These are phyloP conservation scores for Bolinopsis microptera DNA, from an alignment of 37 sponge, comb jelly and placozoan species.

Conservation along the genomic window DNA sequence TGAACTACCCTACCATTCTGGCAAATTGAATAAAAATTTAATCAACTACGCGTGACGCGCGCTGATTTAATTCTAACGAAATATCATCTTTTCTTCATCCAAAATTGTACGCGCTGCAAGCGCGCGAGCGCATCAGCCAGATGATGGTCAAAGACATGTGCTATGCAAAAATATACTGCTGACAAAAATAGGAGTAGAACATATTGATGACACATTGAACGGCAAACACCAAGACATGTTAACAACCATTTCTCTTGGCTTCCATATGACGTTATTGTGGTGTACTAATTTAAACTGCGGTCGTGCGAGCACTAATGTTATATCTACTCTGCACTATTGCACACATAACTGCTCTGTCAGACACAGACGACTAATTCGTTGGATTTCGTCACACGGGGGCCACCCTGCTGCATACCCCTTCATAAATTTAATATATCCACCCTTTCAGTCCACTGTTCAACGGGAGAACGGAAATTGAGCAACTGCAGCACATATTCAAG, in stretches of 20 bases:
- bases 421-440: neutral
- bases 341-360: too few relatives aligned
- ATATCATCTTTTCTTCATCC: neutral
- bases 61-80: neutral
- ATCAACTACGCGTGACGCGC: neutral
- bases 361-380: too few relatives aligned
- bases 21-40: neutral
- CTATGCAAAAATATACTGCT: neutral
- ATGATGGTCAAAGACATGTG: slow-evolving; percentile 32
- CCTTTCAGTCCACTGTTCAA: slow-evolving; percentile 57
- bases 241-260: neutral
- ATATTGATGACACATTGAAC: neutral
- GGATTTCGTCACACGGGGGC: neutral
- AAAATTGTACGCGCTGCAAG: neutral
- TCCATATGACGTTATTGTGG: neutral
- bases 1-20: neutral
- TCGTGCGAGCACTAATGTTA: neutral
- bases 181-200: neutral
- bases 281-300: neutral
- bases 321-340: too few relatives aligned
- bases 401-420: neutral
- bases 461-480: slow-evolving; percentile 58
- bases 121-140: neutral
- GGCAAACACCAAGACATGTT: neutral
- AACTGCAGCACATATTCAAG: slow-evolving; percentile 54